phyloP scores from a whole-genome alignment of 2,888 invertebrate species.

The Nebria salina region DNA sequence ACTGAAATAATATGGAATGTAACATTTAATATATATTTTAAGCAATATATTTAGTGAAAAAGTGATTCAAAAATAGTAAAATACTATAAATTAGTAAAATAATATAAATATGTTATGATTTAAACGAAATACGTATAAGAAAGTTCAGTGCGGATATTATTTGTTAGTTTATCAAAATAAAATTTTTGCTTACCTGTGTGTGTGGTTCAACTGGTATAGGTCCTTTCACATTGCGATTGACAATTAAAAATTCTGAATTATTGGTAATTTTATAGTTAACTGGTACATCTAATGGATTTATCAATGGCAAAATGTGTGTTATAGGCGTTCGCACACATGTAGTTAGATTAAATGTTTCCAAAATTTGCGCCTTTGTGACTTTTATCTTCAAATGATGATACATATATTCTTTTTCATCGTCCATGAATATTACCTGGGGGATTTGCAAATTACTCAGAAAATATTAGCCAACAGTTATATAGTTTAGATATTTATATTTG shows the following conservation, averaged over 20 bases:
- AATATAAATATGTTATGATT: too few relatives aligned
- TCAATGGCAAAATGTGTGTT: constrained; percentile 54
- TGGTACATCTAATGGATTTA: constrained; percentile 58
- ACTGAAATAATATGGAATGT: too few relatives aligned
- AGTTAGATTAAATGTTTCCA: constrained; percentile 55
- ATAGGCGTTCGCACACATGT: constrained; percentile 56
- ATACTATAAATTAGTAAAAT: too few relatives aligned
- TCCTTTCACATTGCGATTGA: constrained; percentile 47
- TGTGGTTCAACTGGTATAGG: constrained; percentile 53
- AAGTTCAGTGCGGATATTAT: too few relatives aligned
- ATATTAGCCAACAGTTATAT: too few relatives aligned
- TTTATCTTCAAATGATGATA: constrained; percentile 57
- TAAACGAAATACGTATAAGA: too few relatives aligned
- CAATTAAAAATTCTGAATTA: constrained; percentile 51
- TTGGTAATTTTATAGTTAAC: constrained; percentile 55
- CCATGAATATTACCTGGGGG: constrained; percentile 57
- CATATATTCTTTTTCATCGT: constrained; percentile 57
- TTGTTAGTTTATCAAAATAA: not conserved
- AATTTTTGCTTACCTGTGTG: constrained; percentile 53
- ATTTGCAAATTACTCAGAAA: too few relatives aligned
- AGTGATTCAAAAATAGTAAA: too few relatives aligned
- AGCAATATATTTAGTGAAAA: too few relatives aligned
- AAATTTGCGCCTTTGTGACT: constrained; percentile 54
- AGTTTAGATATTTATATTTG: too few relatives aligned
- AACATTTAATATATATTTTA: too few relatives aligned